phyloP scores from a whole-genome alignment of 2,888 invertebrate genomes.

The Nezara viridula region DNA sequence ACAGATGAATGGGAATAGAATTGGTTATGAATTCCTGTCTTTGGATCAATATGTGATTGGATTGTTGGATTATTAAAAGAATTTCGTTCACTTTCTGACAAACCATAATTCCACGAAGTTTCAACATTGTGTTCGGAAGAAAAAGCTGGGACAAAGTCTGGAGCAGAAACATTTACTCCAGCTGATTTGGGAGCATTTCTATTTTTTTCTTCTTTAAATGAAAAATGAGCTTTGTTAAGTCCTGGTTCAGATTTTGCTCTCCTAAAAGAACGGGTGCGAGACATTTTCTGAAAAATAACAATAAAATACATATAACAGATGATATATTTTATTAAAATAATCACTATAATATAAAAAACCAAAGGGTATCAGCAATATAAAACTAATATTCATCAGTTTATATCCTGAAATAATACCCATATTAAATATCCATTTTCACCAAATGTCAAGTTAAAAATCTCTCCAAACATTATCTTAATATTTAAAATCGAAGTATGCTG shows the following conservation, averaged over 20 bases:
- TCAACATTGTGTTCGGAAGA: background rate
- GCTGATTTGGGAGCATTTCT: background rate
- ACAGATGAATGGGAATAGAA: background rate
- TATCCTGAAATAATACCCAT: too few species aligned
- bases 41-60: background rate
- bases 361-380: background rate
- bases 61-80: background rate
- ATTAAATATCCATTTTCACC: too few species aligned
- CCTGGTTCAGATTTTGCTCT: constrained; percentile 16
- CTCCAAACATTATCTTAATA: too few species aligned
- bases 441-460: too few species aligned
- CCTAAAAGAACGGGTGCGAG: background rate
- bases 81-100: background rate
- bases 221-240: background rate
- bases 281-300: constrained; percentile 6
- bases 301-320: background rate
- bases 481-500: too few species aligned
- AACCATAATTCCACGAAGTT: background rate
- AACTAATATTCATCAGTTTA: background rate
- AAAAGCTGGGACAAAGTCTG: constrained; percentile 35
- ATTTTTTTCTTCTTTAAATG: background rate
- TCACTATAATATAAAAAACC: background rate
- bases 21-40: background rate
- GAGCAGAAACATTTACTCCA: constrained; percentile 41
- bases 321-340: background rate